Base-by-base conservation (phyloP, 2,888 invertebrate genomes). In the Megastigmus dorsalis region DNA sequence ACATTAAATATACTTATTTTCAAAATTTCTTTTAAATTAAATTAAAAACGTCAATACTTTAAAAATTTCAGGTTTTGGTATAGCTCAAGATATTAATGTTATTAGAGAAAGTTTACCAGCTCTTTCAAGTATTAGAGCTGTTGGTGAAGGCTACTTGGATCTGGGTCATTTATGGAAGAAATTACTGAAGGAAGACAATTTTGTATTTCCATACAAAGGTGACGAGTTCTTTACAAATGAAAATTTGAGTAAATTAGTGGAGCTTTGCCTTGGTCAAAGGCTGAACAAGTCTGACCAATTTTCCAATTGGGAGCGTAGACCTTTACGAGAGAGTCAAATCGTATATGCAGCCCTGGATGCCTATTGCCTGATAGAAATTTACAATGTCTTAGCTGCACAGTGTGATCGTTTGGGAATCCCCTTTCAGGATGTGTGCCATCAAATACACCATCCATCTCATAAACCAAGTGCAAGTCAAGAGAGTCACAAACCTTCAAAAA, bases 291-390 rank as follows among this genome's bases (percentile, higher is more conserved):
- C 93, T n/a, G 95, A 97, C 88, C 96, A 96, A 84, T 95, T 95
- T 88, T 96, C 96, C 0, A 95, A 97, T 87, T 97, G 97, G 97
- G 95, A 95, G 83, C 91, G 93, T 80, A 90, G 97, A 79, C 97
- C 97, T 9, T 85, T 97, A 63, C 89, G 96, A 57, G 89, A 91
- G 48, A 93, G 93, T 75, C 97, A 97, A 89, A 91, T 95, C 73
- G 87, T 90, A 50, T 97, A 97, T 90, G 96, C 96, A 75, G 96
- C 97, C 36, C 88, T 96, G 65, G 97, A 98, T 90, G 96, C 97
- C 0, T 93, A 92, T 89, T 96, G 97, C 81, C 89, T 98, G 71
- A 86, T 97, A 79, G 92, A 95, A 89, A 90, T 97, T 41, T 96
- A 95, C 88, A 90, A 93, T 66, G 91, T 91, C 54, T 87, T 97